Conservation (phyloP, 2,888 invertebrate genomes). For the Clistopyga incitator region DNA sequence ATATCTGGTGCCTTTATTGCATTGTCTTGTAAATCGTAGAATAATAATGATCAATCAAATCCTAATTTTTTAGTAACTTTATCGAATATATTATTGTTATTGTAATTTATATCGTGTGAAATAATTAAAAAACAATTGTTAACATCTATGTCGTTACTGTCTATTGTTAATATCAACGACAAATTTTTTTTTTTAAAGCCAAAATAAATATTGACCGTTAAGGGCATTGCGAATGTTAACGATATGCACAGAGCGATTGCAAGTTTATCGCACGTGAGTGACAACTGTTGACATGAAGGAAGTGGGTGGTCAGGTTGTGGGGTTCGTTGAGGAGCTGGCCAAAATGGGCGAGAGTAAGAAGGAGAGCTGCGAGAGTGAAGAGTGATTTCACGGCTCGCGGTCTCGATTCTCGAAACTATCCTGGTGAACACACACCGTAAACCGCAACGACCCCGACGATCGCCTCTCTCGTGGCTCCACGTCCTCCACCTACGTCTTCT, state of each 20-base stretch:
- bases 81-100: not conserved
- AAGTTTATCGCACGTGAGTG: constrained; percentile 48
- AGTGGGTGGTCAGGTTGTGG: constrained; percentile 23
- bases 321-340: constrained; percentile 23
- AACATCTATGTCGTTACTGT: not conserved
- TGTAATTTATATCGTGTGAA: not conserved
- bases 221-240: not conserved
- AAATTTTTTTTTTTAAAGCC: no score
- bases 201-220: no score
- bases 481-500: constrained; percentile 35
- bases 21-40: not conserved
- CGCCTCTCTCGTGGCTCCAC: constrained; percentile 12
- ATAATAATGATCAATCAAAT: not conserved
- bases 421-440: constrained; percentile 61
- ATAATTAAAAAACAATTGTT: not conserved
- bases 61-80: not conserved
- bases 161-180: not conserved
- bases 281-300: constrained; percentile 60
- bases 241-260: constrained; percentile 28
- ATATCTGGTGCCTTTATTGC: not conserved
- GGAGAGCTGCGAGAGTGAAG: constrained; percentile 44
- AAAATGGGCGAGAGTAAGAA: not conserved
- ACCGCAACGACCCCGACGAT: constrained; percentile 61
- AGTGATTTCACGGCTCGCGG: constrained; percentile 63
- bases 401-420: constrained; percentile 60